Conservation (phyloP, 2,113 vertebrate species). For the Astur gentilis region DNA sequence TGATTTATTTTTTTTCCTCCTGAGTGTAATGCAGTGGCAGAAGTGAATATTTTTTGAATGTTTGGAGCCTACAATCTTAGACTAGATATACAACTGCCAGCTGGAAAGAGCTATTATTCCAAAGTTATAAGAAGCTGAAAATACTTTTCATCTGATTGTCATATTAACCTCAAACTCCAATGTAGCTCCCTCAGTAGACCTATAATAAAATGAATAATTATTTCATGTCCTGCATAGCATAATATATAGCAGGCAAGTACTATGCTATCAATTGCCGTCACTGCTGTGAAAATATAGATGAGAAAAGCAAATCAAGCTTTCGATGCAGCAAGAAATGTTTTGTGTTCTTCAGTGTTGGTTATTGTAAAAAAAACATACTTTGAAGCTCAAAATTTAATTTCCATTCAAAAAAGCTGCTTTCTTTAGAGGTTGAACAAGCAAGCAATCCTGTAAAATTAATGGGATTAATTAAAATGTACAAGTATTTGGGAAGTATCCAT, state of each 20-base stretch:
- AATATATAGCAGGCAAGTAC: neutral
- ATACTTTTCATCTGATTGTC: neutral
- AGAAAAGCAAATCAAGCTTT: neutral
- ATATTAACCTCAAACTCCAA: neutral
- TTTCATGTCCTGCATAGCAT: neutral
- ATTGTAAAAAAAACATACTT: neutral
- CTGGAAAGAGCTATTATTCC: neutral
- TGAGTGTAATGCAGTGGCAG: neutral
- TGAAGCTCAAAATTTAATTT: constrained; percentile 12
- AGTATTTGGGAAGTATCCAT: neutral
- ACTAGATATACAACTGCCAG: neutral
- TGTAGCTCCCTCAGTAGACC: neutral
- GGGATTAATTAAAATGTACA: constrained; percentile 51
- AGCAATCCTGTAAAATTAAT: constrained; percentile 45
- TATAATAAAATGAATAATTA: neutral
- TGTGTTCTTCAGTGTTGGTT: neutral
- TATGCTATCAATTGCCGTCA: neutral
- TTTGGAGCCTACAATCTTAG: neutral
- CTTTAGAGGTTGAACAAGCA: constrained; percentile 2
- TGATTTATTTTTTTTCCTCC: neutral
- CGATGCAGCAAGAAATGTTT: neutral
- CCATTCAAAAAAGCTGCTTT: neutral
- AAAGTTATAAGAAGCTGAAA: neutral
- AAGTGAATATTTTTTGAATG: neutral
- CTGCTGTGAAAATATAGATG: neutral